Conservation (phyloP, 2,113 vertebrate species). For the Nicator chloris region DNA sequence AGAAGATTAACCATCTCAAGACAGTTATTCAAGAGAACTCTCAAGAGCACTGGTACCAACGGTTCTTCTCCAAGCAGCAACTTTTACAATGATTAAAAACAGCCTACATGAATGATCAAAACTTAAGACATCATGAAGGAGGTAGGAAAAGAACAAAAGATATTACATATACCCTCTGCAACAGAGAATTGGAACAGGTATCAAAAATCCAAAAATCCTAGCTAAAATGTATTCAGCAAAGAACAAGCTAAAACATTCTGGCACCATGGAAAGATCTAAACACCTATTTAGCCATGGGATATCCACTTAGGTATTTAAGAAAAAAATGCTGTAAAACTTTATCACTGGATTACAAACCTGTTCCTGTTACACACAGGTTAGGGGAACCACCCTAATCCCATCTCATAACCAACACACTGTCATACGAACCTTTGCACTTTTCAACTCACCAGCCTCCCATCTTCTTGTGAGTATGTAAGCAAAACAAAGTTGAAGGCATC, state of each 20-base stretch:
- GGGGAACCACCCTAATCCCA: background rate
- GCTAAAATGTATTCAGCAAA: background rate
- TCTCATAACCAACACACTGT: background rate
- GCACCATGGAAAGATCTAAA: background rate
- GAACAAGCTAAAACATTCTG: background rate
- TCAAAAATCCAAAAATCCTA: background rate
- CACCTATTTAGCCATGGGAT: background rate
- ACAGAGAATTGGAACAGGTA: background rate
- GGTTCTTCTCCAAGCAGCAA: background rate
- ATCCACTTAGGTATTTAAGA: background rate
- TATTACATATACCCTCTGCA: background rate
- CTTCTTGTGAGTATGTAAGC: background rate
- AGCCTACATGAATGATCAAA: background rate
- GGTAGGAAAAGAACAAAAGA: background rate
- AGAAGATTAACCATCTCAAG: background rate
- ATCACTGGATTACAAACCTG: background rate
- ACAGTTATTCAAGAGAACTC: background rate
- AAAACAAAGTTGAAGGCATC: background rate
- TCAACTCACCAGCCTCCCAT: background rate
- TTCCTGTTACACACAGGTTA: background rate
- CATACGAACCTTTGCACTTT: background rate
- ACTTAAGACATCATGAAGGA: background rate
- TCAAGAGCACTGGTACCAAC: background rate
- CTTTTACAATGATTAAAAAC: background rate
- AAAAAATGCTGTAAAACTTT: background rate